A percentile compares a stretch with the other conserved stretches of the same genome.
Conservation (phyloP, 30 jellyfish, hydroid and myxozoan species). For the Catostylus mosaicus region DNA sequence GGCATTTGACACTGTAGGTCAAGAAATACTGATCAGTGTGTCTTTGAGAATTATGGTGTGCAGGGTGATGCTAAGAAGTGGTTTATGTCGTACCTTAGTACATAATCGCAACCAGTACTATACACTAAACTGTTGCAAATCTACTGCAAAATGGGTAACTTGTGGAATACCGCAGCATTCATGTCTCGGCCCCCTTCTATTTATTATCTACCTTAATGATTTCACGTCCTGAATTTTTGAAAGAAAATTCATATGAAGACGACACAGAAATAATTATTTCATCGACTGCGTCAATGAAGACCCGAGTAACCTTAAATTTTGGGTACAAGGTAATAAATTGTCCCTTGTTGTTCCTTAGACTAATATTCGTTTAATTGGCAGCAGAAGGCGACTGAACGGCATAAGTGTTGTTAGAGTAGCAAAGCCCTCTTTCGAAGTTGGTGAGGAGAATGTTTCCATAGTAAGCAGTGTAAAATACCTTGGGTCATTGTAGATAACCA, state of each 20-base stretch:
- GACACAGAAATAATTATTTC: not conserved
- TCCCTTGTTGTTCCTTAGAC: not conserved
- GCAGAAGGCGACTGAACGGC: not conserved
- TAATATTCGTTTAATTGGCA: not conserved
- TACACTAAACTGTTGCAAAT: not conserved
- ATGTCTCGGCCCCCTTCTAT: too few relatives aligned
- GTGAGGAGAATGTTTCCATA: constrained; percentile 21
- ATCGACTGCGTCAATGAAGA: constrained; percentile 1
- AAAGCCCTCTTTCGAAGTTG: constrained; percentile 13
- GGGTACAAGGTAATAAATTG: constrained; percentile 4
- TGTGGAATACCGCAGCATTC: not conserved
- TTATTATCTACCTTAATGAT: too few relatives aligned
- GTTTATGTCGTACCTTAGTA: too few relatives aligned
- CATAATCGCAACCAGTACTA: too few relatives aligned
- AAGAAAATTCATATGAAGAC: not conserved
- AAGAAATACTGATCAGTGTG: not conserved
- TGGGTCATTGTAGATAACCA: not conserved
- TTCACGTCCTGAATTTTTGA: too few relatives aligned
- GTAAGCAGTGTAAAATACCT: constrained; percentile 10
- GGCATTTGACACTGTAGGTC: too few relatives aligned
- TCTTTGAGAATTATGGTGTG: not conserved
- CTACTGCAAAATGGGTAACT: not conserved
- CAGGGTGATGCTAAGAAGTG: too few relatives aligned
- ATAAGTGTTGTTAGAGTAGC: constrained; percentile 10
- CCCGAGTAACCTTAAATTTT: not conserved